Percentiles rank a stretch among this genome's conserved stretches.
phyloP scores from a whole-genome alignment of 1,140 invertebrate genomes.

The Hyles euphorbiae region DNA sequence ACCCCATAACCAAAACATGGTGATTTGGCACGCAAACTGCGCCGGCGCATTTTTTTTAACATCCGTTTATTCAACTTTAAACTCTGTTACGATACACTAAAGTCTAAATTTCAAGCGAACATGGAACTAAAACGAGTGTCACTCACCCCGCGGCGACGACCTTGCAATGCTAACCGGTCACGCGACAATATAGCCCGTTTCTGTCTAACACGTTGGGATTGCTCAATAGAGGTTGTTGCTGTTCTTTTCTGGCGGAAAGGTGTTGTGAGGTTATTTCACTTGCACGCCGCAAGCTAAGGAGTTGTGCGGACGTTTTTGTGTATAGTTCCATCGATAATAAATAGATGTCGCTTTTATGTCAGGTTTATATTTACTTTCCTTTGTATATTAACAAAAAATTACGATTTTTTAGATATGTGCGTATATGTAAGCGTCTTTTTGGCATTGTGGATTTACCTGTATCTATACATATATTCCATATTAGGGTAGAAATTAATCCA shows the following conservation, averaged over 20 bases:
- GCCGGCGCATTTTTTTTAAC: background rate
- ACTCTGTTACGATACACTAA: background rate
- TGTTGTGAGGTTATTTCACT: slow-evolving; percentile 17
- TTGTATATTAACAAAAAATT: background rate
- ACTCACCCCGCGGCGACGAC: slow-evolving; percentile 54
- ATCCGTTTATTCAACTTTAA: background rate
- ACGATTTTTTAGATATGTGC: no score
- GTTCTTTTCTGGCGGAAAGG: slow-evolving; percentile 19
- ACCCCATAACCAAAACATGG: slow-evolving; percentile 39
- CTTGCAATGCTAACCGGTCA: slow-evolving; percentile 69
- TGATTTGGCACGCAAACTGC: slow-evolving; percentile 46
- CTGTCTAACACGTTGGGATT: slow-evolving; percentile 18
- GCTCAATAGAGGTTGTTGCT: slow-evolving; percentile 7
- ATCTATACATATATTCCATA: no score
- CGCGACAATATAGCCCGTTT: slow-evolving; percentile 25
- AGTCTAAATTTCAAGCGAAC: slow-evolving; percentile 1
- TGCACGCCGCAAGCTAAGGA: slow-evolving; percentile 14
- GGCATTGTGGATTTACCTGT: no score
- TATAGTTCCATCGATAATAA: slow-evolving; percentile 13
- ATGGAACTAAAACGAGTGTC: slow-evolving; percentile 29
- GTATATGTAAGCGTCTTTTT: no score
- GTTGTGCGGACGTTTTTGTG: slow-evolving; percentile 15
- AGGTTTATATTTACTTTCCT: slow-evolving; percentile 6
- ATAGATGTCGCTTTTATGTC: slow-evolving; percentile 27
- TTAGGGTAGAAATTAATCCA: no score